Conservation (phyloP, 2,113 vertebrate species). For the Montifringilla adamsi region DNA sequence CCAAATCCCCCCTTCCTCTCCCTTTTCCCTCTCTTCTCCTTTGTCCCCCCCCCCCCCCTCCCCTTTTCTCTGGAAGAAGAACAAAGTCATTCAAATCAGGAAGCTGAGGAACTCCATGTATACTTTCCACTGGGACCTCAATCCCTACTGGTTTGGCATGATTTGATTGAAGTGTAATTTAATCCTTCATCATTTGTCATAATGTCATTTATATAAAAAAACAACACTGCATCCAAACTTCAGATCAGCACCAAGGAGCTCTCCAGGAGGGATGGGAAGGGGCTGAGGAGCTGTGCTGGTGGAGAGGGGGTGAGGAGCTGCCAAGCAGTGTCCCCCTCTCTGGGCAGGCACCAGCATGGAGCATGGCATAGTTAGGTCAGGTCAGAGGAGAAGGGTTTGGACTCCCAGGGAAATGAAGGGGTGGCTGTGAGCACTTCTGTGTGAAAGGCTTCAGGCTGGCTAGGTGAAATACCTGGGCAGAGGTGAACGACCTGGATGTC, state of each 20-base stretch:
- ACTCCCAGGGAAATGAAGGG: not conserved
- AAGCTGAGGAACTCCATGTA: conserved; percentile 72
- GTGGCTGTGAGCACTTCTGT: not conserved
- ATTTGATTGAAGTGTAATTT: conserved; percentile 79
- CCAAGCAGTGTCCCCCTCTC: not conserved
- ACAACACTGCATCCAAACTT: conserved; percentile 65
- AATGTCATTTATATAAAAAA: conserved; percentile 78
- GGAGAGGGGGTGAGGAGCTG: not conserved
- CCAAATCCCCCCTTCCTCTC: conserved; percentile 70
- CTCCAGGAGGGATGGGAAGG: conserved; percentile 41
- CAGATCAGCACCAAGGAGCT: conserved; percentile 71
- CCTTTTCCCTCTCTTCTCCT: conserved; percentile 44
- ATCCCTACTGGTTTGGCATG: conserved; percentile 76
- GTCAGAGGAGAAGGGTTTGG: not conserved
- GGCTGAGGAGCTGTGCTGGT: conserved; percentile 14
- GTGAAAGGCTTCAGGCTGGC: not conserved
- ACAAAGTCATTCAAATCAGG: conserved; percentile 82
- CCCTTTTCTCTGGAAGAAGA: conserved; percentile 71
- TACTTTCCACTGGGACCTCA: conserved; percentile 72
- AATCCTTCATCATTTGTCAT: conserved; percentile 77
- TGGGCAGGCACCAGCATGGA: not conserved
- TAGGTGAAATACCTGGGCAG: not conserved
- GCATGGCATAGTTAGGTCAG: rapidly evolving
- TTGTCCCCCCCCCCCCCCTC: not conserved
- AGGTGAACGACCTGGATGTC: not conserved